Base-by-base conservation (phyloP, 64 coral and sea anemone genomes). In the Anthopleura sola region DNA sequence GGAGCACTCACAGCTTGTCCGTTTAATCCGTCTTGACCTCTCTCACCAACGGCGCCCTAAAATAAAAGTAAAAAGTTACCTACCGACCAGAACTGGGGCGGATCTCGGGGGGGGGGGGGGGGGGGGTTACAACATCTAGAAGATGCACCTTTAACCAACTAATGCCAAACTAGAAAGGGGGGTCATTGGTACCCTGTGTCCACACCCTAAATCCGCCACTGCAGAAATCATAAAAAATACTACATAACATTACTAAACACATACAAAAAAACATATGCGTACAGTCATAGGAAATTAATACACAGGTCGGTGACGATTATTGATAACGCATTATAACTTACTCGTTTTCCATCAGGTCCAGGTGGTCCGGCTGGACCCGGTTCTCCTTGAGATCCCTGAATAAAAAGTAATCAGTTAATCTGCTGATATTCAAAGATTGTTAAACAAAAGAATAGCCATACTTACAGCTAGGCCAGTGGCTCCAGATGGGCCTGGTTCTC, bases 281-380 rank as follows among this genome's bases (percentile, higher is more conserved):
- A 56, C 16, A 56, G 55, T 18, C 16, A 21, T 21, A 18, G 20
- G n/a, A n/a, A n/a, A n/a, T n/a, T n/a, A n/a, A n/a, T n/a, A n/a
- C n/a, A n/a, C n/a, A 56, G 17, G 20, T 56, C 18, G 20, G 20
- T 56, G 11, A n/a, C n/a, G n/a, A n/a, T n/a, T n/a, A n/a, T n/a
- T n/a, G n/a, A n/a, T n/a, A n/a, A n/a, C 5, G 14, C 55, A 56
- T 56, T 13, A 56, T 54, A 34, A 79, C 26, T 86, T 81, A 91
- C 89, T 44, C 78, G 46, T 78, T 91, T 86, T 86, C 89, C 89
- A 44, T 91, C 89, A 21, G 89, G 57, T 46, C 89, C 89, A 55
- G 83, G 89, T 49, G 89, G 36, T 60, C 89, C 89, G n/a, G 69
- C 24, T 13, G 83, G 36, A 0, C 89, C 89, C 18, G 83, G 76